These are phyloP conservation scores for Amphibalanus amphitrite DNA, from an alignment of 1,140 invertebrate species.

Conservation along the genomic window DNA sequence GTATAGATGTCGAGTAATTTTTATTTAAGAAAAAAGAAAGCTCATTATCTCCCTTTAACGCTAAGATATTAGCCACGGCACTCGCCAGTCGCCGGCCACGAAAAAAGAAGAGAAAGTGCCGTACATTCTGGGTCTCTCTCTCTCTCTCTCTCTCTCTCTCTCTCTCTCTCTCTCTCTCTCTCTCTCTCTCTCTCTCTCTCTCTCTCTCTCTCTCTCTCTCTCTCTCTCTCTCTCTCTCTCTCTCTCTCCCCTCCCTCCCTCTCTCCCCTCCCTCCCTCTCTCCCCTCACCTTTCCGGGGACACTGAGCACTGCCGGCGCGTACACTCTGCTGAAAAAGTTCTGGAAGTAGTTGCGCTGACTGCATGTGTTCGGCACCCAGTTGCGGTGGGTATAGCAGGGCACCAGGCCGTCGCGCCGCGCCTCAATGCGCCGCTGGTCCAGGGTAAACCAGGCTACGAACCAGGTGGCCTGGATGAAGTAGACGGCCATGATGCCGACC, in stretches of 20 bases:
- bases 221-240: neutral
- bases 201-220: neutral
- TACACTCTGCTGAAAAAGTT: conserved; percentile 32
- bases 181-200: conserved; percentile 1
- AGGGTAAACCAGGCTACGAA: conserved; percentile 36
- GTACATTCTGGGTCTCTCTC: too few relatives aligned
- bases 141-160: neutral
- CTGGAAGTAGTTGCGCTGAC: conserved; percentile 29
- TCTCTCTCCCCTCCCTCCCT: too few relatives aligned
- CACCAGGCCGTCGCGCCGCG: conserved; percentile 30
- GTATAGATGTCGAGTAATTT: too few relatives aligned
- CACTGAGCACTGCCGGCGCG: conserved; percentile 29
- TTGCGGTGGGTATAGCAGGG: conserved; percentile 25
- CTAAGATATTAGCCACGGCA: too few relatives aligned
- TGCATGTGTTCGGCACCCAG: conserved; percentile 32
- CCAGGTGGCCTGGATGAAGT: conserved; percentile 35
- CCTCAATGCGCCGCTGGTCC: conserved; percentile 32
- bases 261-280: conserved; percentile 3
- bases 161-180: conserved; percentile 3
- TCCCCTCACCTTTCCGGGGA: conserved; percentile 28
- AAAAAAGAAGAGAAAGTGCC: too few relatives aligned
- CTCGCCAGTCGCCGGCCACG: too few relatives aligned
- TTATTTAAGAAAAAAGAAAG: too few relatives aligned
- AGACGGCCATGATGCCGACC: conserved; percentile 32
- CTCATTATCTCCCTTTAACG: too few relatives aligned